Evolutionary conservation across 1,140 invertebrate genomes (phyloP), one percentile per base, ranked within the genome.

Genomic region (Aricia agestis): DNA sequence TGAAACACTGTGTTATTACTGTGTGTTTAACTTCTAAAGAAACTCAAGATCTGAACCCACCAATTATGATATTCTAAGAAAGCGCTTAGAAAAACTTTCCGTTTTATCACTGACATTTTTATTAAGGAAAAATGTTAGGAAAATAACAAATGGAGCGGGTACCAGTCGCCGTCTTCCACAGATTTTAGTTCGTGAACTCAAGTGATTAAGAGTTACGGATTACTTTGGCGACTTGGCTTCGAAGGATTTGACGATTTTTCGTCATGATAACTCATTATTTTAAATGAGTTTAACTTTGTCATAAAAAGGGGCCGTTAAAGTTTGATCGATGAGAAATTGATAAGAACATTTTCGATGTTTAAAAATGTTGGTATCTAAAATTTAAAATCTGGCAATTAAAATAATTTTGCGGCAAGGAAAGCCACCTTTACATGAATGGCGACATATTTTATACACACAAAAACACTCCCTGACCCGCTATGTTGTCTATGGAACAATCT

Each of bases 61-160:
- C 45, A 52, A 52, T 52, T 52, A 15, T 52, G 36, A 36, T 36
- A 36, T 52, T 15, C 45, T 13, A 13, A 52, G 13, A 52, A 52
- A 52, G 45, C 45, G 45, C 45, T 32, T 58, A 9, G 25, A 36
- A 36, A 69, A 69, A 59, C 11, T 18, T n/a, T n/a, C 1, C 42
- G n/a, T 17, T 69, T 69, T 69, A 36, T 59, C 67, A 61, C 57
- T 69, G 67, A 58, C 13, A 36, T 32, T 59, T 69, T 69, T 69
- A 59, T 17, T 69, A 32, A 59, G 58, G 52, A 59, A 59, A 67
- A 69, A 58, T 59, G 52, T 69, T 69, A 59, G 45, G 57, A 69
- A 69, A 69, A 59, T 69, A 69, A 69, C 68, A 69, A 69, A 69
- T 59, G 52, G 57, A 68, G 45, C 67, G 19, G n/a, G 52, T 69